phyloP scores from a whole-genome alignment of 2,888 invertebrate species.

The Hedya salicella region DNA sequence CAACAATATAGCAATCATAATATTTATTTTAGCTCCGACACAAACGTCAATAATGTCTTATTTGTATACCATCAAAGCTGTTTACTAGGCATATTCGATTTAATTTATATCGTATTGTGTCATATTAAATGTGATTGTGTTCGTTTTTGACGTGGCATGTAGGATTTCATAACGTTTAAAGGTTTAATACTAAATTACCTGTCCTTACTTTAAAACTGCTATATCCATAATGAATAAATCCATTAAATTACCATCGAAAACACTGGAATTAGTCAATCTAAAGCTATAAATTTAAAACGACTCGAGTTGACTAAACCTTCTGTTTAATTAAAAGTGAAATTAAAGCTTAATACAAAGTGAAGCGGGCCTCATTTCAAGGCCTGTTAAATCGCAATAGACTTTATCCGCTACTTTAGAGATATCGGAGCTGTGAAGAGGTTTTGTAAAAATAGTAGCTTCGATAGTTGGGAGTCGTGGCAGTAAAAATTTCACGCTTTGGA shows the following conservation, averaged over 20 bases:
- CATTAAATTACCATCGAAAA: slow-evolving; percentile 20
- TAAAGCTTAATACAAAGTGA: slow-evolving; percentile 37
- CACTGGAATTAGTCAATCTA: slow-evolving; percentile 25
- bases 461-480: slow-evolving; percentile 30
- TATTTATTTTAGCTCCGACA: not conserved
- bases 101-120: not conserved
- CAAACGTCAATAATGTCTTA: not conserved
- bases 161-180: not conserved
- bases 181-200: not conserved
- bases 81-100: not conserved
- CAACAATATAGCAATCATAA: slow-evolving; percentile 15
- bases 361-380: slow-evolving; percentile 36
- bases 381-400: slow-evolving; percentile 40
- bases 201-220: slow-evolving; percentile 4
- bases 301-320: slow-evolving; percentile 32
- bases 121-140: not conserved
- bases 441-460: slow-evolving; percentile 37
- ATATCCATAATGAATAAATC: slow-evolving; percentile 8
- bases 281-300: slow-evolving; percentile 35
- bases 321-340: slow-evolving; percentile 39
- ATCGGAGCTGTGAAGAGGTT: slow-evolving; percentile 23
- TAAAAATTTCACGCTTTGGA: slow-evolving; percentile 68
- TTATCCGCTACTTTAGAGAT: slow-evolving; percentile 37
- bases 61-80: not conserved
- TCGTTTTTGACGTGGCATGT: not conserved